Percentiles rank a stretch among this genome's conserved stretches.
phyloP scores from a whole-genome alignment of 2,113 vertebrate species.

The Mobula birostris region DNA sequence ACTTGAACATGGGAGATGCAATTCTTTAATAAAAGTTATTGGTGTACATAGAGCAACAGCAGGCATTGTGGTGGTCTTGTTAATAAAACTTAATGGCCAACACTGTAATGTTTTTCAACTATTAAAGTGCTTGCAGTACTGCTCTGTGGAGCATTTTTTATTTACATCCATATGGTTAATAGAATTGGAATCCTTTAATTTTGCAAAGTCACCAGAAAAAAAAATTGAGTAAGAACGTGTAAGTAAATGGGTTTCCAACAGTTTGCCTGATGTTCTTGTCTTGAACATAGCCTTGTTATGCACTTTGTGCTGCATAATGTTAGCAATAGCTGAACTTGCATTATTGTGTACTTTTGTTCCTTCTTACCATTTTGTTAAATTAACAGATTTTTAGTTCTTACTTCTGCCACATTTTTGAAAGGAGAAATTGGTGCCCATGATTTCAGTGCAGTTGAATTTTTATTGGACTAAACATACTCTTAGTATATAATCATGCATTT shows the following conservation, averaged over 20 bases:
- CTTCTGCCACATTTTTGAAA: not conserved
- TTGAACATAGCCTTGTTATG: not conserved
- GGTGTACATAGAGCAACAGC: not conserved
- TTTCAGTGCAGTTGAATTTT: slow-evolving; percentile 3
- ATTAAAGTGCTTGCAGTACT: not conserved
- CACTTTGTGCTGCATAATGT: not conserved
- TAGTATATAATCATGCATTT: slow-evolving; percentile 25
- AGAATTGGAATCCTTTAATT: slow-evolving; percentile 14
- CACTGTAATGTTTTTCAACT: not conserved
- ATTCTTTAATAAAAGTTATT: not conserved
- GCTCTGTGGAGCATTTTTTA: not conserved
- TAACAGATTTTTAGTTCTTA: not conserved
- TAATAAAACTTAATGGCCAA: not conserved
- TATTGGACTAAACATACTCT: slow-evolving; percentile 21
- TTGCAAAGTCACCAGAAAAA: not conserved
- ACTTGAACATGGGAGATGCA: not conserved
- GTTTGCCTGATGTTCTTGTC: not conserved
- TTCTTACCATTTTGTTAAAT: not conserved
- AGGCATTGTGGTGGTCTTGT: not conserved
- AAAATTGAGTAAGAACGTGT: not conserved
- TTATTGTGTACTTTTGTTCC: slow-evolving; percentile 2
- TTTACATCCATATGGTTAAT: not conserved
- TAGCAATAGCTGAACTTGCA: slow-evolving; percentile 10
- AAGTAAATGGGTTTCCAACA: not conserved
- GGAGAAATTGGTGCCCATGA: slow-evolving; percentile 6